Evolutionary conservation across 2,888 invertebrate genomes (phyloP), one percentile per base, ranked within the genome.

Genomic region (Drosophila kokeensis): DNA sequence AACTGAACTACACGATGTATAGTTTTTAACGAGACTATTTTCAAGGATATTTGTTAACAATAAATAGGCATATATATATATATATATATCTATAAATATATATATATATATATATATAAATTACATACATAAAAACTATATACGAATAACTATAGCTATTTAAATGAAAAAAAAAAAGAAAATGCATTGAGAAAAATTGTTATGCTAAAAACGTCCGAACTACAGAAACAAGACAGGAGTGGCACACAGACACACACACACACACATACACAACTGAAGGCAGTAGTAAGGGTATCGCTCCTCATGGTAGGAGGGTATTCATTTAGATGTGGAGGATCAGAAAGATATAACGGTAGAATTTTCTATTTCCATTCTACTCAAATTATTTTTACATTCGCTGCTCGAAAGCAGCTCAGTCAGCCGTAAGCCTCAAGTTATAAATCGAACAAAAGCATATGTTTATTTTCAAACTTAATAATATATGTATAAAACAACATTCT

Each of bases 21-120:
- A 82, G 82, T 86, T 86, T 84, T 87, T 69, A 72, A 80, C 75
- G 64, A 83, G 76, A 85, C 67, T 81, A 81, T 76, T 78, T 80
- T 65, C 82, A 69, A 63, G 38, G 49, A 60, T 74, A 71, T 74
- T 75, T 81, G 81, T 79, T 69, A 84, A 72, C 80, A 70, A 60
- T 73, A 69, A 71, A 67, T 77, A 70, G 75, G 59, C 52, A 59
- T 74, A 57, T 75, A 64, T 60, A 73, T 27, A 38, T 36, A 63
- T 18, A 55, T 18, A 55, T 29, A 62, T 21, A 69, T 48, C 24
- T 27, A 65, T 53, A 54, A 58, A 2, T 27, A 30, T 2, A 30
- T 21, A 32, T 34, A 32, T 34, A 53, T 34, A 54, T 30, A n/a
- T 13, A 30, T n/a, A 30, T 57, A 59, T 27, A 55, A 24, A 54